Evolutionary conservation across 1,140 invertebrate genomes (phyloP).

Genomic region (Propsilocerus akamusi): DNA sequence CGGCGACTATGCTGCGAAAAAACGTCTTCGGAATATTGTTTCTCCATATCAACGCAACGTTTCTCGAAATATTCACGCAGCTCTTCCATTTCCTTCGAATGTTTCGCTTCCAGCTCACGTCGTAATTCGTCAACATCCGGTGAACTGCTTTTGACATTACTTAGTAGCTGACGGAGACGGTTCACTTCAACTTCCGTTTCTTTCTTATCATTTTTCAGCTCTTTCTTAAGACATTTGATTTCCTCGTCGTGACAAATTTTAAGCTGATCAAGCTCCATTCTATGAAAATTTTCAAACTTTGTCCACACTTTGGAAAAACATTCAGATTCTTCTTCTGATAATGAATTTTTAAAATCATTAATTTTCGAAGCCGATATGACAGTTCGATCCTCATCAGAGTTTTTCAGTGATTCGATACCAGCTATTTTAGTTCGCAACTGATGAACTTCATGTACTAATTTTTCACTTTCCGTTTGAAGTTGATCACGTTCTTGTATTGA

Average conservation of each 20-base stretch:
- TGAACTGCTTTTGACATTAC: slow-evolving; percentile 28
- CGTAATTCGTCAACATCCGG: slow-evolving; percentile 29
- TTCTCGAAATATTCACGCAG: slow-evolving; percentile 56
- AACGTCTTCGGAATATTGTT: slow-evolving; percentile 50
- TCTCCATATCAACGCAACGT: slow-evolving; percentile 55
- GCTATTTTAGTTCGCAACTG: slow-evolving; percentile 34
- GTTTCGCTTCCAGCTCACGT: slow-evolving; percentile 35
- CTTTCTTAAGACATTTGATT: slow-evolving; percentile 24
- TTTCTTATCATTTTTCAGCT: slow-evolving; percentile 17
- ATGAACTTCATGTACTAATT: slow-evolving; percentile 37
- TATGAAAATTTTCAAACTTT: slow-evolving; percentile 22
- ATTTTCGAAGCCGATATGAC: slow-evolving; percentile 26
- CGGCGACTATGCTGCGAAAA: slow-evolving; percentile 41
- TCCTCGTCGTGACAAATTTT: slow-evolving; percentile 21
- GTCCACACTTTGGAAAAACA: slow-evolving; percentile 20
- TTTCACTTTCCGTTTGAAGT: slow-evolving; percentile 34
- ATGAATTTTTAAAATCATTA: slow-evolving; percentile 25
- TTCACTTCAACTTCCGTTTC: slow-evolving; percentile 12
- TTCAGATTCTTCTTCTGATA: slow-evolving; percentile 18
- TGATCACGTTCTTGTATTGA: slow-evolving; percentile 33
- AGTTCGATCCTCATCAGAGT: slow-evolving; percentile 23
- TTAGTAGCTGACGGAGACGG: slow-evolving; percentile 24
- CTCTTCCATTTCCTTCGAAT: slow-evolving; percentile 55
- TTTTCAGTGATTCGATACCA: slow-evolving; percentile 27
- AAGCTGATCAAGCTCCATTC: slow-evolving; percentile 22